Conservation (phyloP, 1,140 invertebrate species). For the Saccostrea cuccullata region DNA sequence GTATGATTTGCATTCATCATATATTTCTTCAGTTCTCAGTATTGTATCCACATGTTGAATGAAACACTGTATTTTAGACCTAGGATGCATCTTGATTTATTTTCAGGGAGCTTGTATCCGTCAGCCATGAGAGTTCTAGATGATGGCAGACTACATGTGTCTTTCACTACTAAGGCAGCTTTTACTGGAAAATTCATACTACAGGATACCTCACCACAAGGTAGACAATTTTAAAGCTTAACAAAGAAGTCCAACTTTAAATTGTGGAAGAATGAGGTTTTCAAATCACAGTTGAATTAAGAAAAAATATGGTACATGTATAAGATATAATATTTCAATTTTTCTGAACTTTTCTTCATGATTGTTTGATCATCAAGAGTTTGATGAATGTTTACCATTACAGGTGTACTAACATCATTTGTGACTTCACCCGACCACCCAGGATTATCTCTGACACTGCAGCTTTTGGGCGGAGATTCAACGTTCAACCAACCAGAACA, state of each 20-base stretch:
- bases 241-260: background rate
- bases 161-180: conserved; percentile 76
- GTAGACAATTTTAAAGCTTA: background rate
- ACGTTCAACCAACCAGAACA: conserved; percentile 77
- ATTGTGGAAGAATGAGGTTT: no score
- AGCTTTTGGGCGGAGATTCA: conserved; percentile 72
- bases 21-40: no score
- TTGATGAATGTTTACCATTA: background rate
- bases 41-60: no score
- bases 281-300: no score
- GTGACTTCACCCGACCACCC: conserved; percentile 73
- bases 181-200: conserved; percentile 78
- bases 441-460: conserved; percentile 74
- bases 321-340: background rate
- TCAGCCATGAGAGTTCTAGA: conserved; percentile 77
- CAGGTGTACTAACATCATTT: conserved; percentile 60
- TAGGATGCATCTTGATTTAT: conserved; percentile 2
- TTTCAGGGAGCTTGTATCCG: conserved; percentile 75
- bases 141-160: conserved; percentile 75
- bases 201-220: background rate
- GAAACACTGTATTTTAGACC: no score
- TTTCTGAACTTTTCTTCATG: background rate
- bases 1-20: no score
- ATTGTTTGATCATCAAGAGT: no score
- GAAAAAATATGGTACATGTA: background rate